Base-by-base conservation (phyloP, 1,140 invertebrate genomes). In the Caenorhabditis remanei region DNA sequence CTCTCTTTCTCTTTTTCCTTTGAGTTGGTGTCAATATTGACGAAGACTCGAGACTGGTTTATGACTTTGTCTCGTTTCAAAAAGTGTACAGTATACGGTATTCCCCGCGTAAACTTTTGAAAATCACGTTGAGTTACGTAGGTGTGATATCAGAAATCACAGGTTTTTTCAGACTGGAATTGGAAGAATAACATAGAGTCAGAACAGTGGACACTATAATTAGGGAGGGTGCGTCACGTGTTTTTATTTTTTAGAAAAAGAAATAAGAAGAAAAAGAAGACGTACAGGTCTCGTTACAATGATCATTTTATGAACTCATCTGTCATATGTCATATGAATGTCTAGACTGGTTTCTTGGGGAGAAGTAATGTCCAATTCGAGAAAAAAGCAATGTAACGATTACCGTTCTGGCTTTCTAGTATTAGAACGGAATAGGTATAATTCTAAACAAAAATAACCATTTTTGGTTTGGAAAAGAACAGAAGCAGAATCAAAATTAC, bases 11-110 rank as follows among this genome's bases (percentile, higher is more conserved):
- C 61, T 63, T n/a, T 16, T 21, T 46, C 40, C 50, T 46, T 79
- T n/a, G 71, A 79, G 53, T 53, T 71, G 46, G 71, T 79, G 46
- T 79, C 71, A 79, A 79, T 79, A 79, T 79, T 79, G 71, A 79
- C 71, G 71, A 50, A 19, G 41, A 46, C 13, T 24, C 21, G 14
- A 71, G 11, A 79, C 71, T 21, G 46, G 71, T 79, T 79, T 79
- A 11, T 53, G 19, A 79, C 71, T 50, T 79, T 79, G 71, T 79
- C 71, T 79, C 46, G 71, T 79, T 53, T 71, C 24, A 46, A 13
- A 79, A 79, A 79, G 7, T 50, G 9, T 16, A 21, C 21, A 79
- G n/a, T 79, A 5, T 71, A 71, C 65, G 7, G 46, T 50, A 79
- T 71, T 46, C 71, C 46, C n/a, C 9, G 13, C 71, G 71, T 53